Conservation (phyloP, 1,140 invertebrate species). For the Drosophila littoralis region DNA sequence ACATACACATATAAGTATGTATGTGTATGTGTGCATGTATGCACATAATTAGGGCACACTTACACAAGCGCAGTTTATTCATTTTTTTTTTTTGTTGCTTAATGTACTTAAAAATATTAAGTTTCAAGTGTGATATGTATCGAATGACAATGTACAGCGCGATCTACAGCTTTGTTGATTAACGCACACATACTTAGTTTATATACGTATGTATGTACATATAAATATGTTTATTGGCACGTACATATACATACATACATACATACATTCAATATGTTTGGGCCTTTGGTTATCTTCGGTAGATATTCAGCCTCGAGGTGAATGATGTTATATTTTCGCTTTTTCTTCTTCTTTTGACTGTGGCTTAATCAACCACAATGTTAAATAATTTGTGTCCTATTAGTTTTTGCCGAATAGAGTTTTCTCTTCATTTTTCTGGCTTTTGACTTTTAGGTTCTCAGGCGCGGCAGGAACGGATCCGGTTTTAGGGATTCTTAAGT, state of each 20-base stretch:
- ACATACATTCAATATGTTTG: background rate
- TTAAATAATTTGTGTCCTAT: constrained; percentile 41
- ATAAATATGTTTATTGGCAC: background rate
- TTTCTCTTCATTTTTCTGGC: background rate
- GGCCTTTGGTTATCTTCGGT: background rate
- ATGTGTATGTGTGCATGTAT: background rate
- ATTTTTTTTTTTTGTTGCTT: background rate
- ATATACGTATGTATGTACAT: background rate
- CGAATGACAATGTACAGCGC: constrained; percentile 17
- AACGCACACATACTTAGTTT: background rate
- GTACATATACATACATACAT: background rate
- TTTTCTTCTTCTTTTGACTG: background rate
- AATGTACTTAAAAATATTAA: constrained; percentile 13
- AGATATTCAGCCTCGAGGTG: no score
- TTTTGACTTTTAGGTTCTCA: constrained; percentile 32
- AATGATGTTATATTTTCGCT: background rate
- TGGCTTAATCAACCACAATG: constrained; percentile 48
- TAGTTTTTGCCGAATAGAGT: constrained; percentile 15
- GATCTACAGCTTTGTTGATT: constrained; percentile 12
- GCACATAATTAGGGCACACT: constrained; percentile 12
- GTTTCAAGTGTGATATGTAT: constrained; percentile 30
- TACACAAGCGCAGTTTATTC: background rate
- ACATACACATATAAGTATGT: background rate
- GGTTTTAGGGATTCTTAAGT: constrained; percentile 42
- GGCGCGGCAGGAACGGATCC: background rate